Percentiles rank a stretch among this genome's conserved stretches.
phyloP scores from a whole-genome alignment of 1,140 invertebrate genomes.

The Aphidius gifuensis region DNA sequence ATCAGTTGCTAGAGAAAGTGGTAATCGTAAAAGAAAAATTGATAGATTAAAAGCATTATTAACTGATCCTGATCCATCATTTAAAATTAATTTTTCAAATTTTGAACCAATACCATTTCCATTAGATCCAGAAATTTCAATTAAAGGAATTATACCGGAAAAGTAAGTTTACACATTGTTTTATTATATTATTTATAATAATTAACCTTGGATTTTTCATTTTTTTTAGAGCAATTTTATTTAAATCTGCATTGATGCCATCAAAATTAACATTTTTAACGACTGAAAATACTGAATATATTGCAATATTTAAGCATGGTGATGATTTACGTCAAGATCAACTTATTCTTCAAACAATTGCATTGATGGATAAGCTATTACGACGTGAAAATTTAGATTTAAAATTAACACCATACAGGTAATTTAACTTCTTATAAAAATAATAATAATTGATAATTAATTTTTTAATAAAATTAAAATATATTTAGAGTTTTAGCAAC shows the following conservation, averaged over 20 bases:
- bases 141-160: constrained; percentile 85
- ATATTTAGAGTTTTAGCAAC: constrained; percentile 55
- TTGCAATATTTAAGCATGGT: constrained; percentile 97
- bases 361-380: constrained; percentile 95
- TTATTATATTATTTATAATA: constrained; percentile 18
- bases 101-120: constrained; percentile 93
- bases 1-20: constrained; percentile 85
- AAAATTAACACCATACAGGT: constrained; percentile 91
- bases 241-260: constrained; percentile 98
- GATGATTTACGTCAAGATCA: constrained; percentile 99
- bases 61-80: constrained; percentile 71
- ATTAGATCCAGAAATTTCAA: constrained; percentile 85
- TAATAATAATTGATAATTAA: not conserved
- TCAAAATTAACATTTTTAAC: constrained; percentile 90
- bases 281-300: constrained; percentile 79
- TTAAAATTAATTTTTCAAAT: constrained; percentile 85
- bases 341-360: constrained; percentile 95
- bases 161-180: constrained; percentile 53
- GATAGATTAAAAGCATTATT: constrained; percentile 83
- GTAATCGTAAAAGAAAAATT: constrained; percentile 87
- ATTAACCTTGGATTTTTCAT: constrained; percentile 12
- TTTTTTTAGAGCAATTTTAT: constrained; percentile 73
- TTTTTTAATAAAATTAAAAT: constrained; percentile 2
- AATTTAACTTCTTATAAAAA: constrained; percentile 8
- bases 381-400: constrained; percentile 91